Conservation (phyloP, 2,797 vertebrate species). For the Odontamblyopus rebecca region DNA sequence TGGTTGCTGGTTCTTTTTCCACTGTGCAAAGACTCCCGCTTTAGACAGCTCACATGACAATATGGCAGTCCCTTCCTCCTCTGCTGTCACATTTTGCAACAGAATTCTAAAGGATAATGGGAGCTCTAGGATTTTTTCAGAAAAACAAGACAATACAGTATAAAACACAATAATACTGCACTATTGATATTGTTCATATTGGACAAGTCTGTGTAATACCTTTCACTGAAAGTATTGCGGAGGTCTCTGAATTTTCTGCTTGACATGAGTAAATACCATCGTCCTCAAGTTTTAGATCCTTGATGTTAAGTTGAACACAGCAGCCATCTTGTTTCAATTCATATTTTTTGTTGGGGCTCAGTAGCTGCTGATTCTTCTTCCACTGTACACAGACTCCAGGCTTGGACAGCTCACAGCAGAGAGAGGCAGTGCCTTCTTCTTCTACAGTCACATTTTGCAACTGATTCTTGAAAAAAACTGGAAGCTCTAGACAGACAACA, state of each 20-base stretch:
- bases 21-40: constrained; percentile 68
- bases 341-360: constrained; percentile 77
- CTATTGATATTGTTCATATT: not conserved
- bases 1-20: constrained; percentile 82
- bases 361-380: constrained; percentile 78
- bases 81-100: constrained; percentile 77
- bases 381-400: constrained; percentile 68
- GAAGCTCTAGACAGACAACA: constrained; percentile 36
- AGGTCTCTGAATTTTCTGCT: constrained; percentile 53
- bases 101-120: constrained; percentile 82
- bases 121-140: constrained; percentile 47
- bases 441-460: constrained; percentile 51
- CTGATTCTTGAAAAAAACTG: constrained; percentile 52
- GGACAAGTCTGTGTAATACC: constrained; percentile 20
- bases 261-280: constrained; percentile 80
- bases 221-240: constrained; percentile 52
- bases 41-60: constrained; percentile 85
- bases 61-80: constrained; percentile 76
- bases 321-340: constrained; percentile 76
- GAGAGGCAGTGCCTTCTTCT: constrained; percentile 51
- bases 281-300: constrained; percentile 77
- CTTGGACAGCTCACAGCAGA: constrained; percentile 78
- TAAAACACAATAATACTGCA: not conserved
- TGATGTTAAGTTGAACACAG: constrained; percentile 77
- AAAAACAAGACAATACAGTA: not conserved